phyloP scores from a whole-genome alignment of 2,797 vertebrate genomes.

The Myotis daubentonii region DNA sequence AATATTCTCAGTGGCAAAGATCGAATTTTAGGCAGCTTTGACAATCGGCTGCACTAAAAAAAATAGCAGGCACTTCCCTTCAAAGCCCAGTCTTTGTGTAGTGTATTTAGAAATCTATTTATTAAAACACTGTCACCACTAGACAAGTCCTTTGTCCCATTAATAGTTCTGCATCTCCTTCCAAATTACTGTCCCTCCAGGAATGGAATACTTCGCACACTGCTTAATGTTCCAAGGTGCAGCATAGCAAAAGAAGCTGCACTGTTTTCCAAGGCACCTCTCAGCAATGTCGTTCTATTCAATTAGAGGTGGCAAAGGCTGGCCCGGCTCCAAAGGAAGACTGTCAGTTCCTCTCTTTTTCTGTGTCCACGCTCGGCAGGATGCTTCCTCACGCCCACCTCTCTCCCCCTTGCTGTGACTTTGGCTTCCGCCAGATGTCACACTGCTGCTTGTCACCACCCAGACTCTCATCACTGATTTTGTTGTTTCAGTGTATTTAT shows the following conservation, averaged over 20 bases:
- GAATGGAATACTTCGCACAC: background rate
- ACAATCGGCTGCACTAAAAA: constrained; percentile 18
- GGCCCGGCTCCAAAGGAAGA: constrained; percentile 84
- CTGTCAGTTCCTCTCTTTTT: constrained; percentile 80
- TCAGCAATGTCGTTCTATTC: constrained; percentile 65
- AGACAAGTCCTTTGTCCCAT: background rate
- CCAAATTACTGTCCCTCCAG: background rate
- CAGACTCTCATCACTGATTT: constrained; percentile 73
- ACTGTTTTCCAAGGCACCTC: constrained; percentile 1
- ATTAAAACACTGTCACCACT: constrained; percentile 11
- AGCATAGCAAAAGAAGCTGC: constrained; percentile 4
- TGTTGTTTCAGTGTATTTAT: constrained; percentile 77
- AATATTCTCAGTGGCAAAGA: background rate
- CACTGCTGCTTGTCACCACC: constrained; percentile 81
- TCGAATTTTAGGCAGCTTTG: constrained; percentile 25
- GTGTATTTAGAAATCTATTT: constrained; percentile 32
- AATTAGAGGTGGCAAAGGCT: constrained; percentile 85
- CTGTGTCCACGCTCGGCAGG: constrained; percentile 85
- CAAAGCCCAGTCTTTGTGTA: constrained; percentile 15
- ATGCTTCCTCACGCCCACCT: constrained; percentile 84
- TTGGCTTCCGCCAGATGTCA: constrained; percentile 89
- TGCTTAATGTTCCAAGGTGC: background rate
- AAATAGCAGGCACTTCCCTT: constrained; percentile 23
- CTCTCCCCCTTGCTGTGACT: constrained; percentile 83
- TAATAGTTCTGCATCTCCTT: constrained; percentile 14